phyloP scores from a whole-genome alignment of 2,797 vertebrate species.

The Gymnothorax reevesii region DNA sequence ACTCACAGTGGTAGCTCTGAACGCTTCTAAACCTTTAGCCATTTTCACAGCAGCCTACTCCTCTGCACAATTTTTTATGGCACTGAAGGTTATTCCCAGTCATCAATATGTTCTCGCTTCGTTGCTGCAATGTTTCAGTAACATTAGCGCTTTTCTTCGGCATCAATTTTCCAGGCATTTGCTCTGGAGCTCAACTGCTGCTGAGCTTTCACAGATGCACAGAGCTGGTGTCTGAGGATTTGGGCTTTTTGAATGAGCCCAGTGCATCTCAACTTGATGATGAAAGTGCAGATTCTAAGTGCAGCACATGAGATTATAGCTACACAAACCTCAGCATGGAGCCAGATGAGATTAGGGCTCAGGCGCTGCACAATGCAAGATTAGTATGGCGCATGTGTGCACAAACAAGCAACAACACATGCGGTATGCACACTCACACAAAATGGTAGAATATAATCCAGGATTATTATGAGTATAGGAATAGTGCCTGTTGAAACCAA shows the following conservation, averaged over 20 bases:
- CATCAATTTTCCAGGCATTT: background rate
- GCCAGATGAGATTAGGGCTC: conserved; percentile 44
- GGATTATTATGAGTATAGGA: conserved; percentile 60
- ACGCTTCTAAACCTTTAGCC: background rate
- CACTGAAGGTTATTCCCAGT: background rate
- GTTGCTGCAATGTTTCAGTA: background rate
- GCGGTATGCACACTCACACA: conserved; percentile 2
- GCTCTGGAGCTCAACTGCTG: conserved; percentile 4
- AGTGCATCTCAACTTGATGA: conserved; percentile 53
- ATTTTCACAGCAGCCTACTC: background rate
- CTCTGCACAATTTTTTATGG: background rate
- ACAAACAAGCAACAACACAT: background rate
- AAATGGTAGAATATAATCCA: conserved; percentile 60
- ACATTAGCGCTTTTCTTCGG: background rate
- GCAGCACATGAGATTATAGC: conserved; percentile 54
- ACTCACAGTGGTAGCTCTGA: background rate
- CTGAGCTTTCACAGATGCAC: conserved; percentile 22
- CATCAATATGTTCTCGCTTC: background rate
- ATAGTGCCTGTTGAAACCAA: conserved; percentile 35
- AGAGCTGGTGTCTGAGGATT: conserved; percentile 55
- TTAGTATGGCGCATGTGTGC: conserved; percentile 22
- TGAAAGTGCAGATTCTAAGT: conserved; percentile 47
- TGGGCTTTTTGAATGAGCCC: conserved; percentile 45
- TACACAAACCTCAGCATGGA: conserved; percentile 40
- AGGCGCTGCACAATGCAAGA: conserved; percentile 27